phyloP scores from a whole-genome alignment of 2,113 vertebrate species.

The Coturnix japonica region DNA sequence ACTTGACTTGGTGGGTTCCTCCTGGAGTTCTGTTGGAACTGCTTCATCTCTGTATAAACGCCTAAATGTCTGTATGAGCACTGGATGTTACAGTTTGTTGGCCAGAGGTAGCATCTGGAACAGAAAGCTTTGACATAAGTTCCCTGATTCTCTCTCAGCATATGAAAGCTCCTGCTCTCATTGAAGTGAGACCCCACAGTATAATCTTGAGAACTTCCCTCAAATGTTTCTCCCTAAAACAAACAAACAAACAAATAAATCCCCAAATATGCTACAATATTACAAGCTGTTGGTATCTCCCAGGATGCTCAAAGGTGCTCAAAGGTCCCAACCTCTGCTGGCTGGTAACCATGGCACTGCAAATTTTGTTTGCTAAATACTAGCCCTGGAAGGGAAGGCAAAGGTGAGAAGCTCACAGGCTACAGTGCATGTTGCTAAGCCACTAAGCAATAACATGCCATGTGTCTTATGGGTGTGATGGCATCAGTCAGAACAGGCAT shows the following conservation, averaged over 20 bases:
- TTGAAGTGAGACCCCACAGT: neutral
- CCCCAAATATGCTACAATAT: neutral
- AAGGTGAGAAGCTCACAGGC: slow-evolving; percentile 41
- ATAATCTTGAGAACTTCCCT: neutral
- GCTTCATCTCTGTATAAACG: neutral
- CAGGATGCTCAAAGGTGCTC: neutral
- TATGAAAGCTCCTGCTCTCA: neutral
- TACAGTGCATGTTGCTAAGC: slow-evolving; percentile 41
- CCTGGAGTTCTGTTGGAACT: neutral
- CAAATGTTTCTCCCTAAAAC: neutral
- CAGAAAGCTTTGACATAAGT: neutral
- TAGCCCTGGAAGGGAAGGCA: slow-evolving; percentile 50
- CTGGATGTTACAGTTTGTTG: neutral
- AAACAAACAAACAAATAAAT: neutral
- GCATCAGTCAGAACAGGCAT: slow-evolving; percentile 46
- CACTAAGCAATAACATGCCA: slow-evolving; percentile 42
- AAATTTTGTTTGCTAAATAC: slow-evolving; percentile 68
- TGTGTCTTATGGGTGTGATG: slow-evolving; percentile 33
- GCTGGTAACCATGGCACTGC: slow-evolving; percentile 57
- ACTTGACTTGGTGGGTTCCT: neutral
- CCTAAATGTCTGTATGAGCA: neutral
- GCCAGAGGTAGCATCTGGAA: neutral
- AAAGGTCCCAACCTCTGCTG: slow-evolving; percentile 8
- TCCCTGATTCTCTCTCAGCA: neutral
- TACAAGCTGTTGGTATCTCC: neutral